Base-by-base conservation (phyloP, 2,113 vertebrate genomes). In the Sinosuthora webbiana region DNA sequence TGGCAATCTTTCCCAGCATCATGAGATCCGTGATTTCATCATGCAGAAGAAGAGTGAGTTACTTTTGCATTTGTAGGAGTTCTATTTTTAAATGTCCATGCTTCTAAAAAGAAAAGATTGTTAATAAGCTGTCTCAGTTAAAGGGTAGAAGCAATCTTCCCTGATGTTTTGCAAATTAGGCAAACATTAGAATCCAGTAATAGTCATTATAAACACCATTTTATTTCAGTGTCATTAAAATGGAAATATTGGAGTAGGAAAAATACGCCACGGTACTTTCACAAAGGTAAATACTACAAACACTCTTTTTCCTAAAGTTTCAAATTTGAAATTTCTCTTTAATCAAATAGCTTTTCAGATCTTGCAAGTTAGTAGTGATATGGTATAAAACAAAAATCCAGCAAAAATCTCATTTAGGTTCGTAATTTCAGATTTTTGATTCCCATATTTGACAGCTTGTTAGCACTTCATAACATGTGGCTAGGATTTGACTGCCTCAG, bases 1-100 rank as follows among this genome's bases (percentile, higher is more conserved):
- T 90, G 98, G 98, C 60, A 99, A 99, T 97, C 98, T 99, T 92
- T 98, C 98, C 73, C 98, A 97, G 57, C 96, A 98, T 91, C 95
- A 79, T 68, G 98, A 98, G 59, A 95, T 99, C 91, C 97, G 98
- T 55, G 92, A 98, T 83, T 99, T 99, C 97, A 98, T 99, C 94
- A 73, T 98, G 80, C 95, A 97, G 90, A 98, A 97, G 53, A 98
- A 98, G 80, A 97, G 98, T 99, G 92, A 97, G 98, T 97, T 81
- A 74, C 39, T 81, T 78, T 69, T 88, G 67, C 28, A 31, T 88
- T 93, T 83, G 64, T 52, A 47, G 49, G 92, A 81, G 76, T 65
- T 57, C 69, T 80, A 69, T 56, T 91, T 93, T 92, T 78, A 78
- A 94, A 60, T 42, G 65, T 35, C 80, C 20, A 1, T 35, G 33